phyloP scores from a whole-genome alignment of 2,113 vertebrate species.

The Labeo catla region DNA sequence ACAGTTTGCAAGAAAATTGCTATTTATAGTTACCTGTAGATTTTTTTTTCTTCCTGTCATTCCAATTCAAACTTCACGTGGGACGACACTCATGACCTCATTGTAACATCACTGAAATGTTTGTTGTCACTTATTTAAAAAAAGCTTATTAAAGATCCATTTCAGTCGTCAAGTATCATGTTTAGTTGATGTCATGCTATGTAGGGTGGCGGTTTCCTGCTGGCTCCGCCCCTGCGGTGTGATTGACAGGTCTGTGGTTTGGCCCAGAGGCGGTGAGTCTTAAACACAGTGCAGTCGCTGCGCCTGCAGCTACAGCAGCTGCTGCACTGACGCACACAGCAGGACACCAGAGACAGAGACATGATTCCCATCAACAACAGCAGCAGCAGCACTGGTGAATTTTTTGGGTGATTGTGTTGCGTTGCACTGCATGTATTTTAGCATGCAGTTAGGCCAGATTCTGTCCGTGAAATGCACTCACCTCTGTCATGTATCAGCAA shows the following conservation, averaged over 20 bases:
- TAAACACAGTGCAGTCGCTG: slow-evolving; percentile 62
- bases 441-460: not conserved
- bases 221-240: slow-evolving; percentile 61
- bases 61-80: not conserved
- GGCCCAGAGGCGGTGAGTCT: slow-evolving; percentile 59
- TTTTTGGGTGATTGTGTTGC: not conserved
- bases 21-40: too few species aligned
- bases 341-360: slow-evolving; percentile 9
- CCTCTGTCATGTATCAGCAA: not conserved
- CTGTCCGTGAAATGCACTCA: not conserved
- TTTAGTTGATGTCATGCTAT: not conserved
- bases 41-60: not conserved
- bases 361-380: not conserved
- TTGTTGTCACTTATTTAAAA: not conserved
- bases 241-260: slow-evolving; percentile 61
- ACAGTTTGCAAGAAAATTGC: too few species aligned
- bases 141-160: not conserved
- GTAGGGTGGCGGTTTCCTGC: not conserved
- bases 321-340: slow-evolving; percentile 58
- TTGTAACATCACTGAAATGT: not conserved
- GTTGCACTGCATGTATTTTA: not conserved
- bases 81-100: not conserved
- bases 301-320: slow-evolving; percentile 66
- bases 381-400: not conserved
- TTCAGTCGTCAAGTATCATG: not conserved